phyloP scores from a whole-genome alignment of 2,113 vertebrate species.

The Calyptommatus sinebrachiatus region DNA sequence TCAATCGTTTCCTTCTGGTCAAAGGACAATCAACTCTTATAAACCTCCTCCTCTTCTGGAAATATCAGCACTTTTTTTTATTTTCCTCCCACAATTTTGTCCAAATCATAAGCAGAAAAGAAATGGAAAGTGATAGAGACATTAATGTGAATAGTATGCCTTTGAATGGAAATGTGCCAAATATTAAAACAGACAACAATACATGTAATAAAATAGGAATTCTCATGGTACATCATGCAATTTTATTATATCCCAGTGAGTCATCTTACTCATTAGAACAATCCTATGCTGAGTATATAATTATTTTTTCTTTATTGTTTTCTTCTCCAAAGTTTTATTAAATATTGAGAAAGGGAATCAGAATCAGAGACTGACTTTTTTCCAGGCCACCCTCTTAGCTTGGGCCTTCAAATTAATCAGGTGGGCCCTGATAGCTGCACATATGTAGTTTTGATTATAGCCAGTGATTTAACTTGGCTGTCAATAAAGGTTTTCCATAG shows the following conservation, averaged over 20 bases:
- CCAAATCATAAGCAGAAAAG: conserved; percentile 16
- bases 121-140: neutral
- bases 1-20: no score
- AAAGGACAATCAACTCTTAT: no score
- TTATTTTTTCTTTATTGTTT: neutral
- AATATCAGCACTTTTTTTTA: conserved; percentile 13
- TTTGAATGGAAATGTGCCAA: conserved; percentile 44
- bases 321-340: conserved; percentile 28
- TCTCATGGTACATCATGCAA: conserved; percentile 42
- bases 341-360: conserved; percentile 13
- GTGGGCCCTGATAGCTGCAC: conserved; percentile 44
- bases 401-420: conserved; percentile 53
- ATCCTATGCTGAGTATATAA: conserved; percentile 16
- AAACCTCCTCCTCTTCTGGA: no score
- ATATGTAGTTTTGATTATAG: conserved; percentile 55
- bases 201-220: conserved; percentile 45
- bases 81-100: conserved; percentile 15
- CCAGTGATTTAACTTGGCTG: conserved; percentile 46
- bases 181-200: conserved; percentile 54
- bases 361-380: conserved; percentile 16
- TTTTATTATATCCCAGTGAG: conserved; percentile 16
- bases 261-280: conserved; percentile 42
- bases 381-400: conserved; percentile 48
- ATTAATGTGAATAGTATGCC: conserved; percentile 12
- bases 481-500: conserved; percentile 42